Evolutionary conservation across 2,797 vertebrate genomes (phyloP), one percentile per base, ranked within the genome.

Genomic region (Vespertilio murinus): DNA sequence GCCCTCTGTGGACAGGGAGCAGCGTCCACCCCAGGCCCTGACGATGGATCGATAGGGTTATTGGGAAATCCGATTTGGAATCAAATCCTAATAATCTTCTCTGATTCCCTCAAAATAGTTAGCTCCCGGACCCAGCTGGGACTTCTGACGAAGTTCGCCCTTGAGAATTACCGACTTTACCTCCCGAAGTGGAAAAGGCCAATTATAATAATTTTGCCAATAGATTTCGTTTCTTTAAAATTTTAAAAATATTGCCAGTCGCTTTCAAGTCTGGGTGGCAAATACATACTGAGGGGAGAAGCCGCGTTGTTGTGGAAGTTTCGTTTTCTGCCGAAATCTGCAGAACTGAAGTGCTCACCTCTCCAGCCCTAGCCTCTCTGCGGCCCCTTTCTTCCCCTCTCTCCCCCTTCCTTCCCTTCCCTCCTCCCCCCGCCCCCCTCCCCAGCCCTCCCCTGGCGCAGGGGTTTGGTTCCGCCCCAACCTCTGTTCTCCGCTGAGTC

Each of bases 211-310:
- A 33, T 12, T 33, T 49, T 45, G 38, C 22, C 70, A n/a, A 16
- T 94, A 56, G 33, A 95, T 95, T 96, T 96, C 95, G 83, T 97
- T 95, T 95, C 54, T 85, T 83, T 84, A 78, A 64, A 61, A 56
- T 30, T 17, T 35, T 18, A 59, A 45, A 79, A 70, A 49, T 25
- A 35, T 0, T 54, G 42, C n/a, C 6, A 8, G 11, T 49, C 49
- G 81, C 70, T 45, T 91, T 95, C n/a, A 25, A n/a, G 42, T 35
- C n/a, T 38, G 59, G 30, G 56, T 35, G 69, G 35, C 47, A 45
- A 88, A 28, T 52, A 42, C 17, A 8, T 12, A 13, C 6, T 12
- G 16, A 0, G 45, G 73, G 17, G 52, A 45, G n/a, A 59, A 56
- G 69, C 86, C 17, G 38, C 4, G 8, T 90, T 85, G 61, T 1